phyloP scores from a whole-genome alignment of 2,888 invertebrate genomes.

The Spisula subtruncata region DNA sequence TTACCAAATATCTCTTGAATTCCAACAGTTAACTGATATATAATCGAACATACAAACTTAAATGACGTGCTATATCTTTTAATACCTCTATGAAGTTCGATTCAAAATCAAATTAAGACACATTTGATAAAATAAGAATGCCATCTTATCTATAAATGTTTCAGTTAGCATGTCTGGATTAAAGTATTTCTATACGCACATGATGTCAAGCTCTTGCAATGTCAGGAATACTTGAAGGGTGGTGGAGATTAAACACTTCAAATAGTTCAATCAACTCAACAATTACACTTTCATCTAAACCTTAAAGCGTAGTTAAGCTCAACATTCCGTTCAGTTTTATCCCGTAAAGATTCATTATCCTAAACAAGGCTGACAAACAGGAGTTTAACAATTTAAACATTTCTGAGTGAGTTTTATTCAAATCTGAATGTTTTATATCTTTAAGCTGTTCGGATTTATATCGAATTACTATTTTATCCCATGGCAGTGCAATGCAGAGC shows the following conservation, averaged over 20 bases:
- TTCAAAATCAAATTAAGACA: background rate
- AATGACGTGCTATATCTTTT: background rate
- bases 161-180: conserved; percentile 24
- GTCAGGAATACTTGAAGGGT: conserved; percentile 13
- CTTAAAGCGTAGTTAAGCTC: background rate
- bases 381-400: background rate
- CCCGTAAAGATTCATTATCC: background rate
- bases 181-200: conserved; percentile 20
- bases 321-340: background rate
- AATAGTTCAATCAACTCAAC: background rate
- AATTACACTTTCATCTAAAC: conserved; percentile 15
- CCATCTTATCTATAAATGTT: background rate
- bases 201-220: conserved; percentile 19
- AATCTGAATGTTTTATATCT: background rate
- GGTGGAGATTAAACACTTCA: background rate
- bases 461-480: background rate
- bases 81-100: background rate
- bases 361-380: background rate
- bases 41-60: background rate
- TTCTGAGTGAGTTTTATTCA: background rate
- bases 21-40: background rate
- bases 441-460: background rate
- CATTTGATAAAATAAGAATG: conserved; percentile 10
- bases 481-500: background rate
- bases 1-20: background rate